Conservation (phyloP, 2,888 invertebrate genomes). For the Xanthia togata region DNA sequence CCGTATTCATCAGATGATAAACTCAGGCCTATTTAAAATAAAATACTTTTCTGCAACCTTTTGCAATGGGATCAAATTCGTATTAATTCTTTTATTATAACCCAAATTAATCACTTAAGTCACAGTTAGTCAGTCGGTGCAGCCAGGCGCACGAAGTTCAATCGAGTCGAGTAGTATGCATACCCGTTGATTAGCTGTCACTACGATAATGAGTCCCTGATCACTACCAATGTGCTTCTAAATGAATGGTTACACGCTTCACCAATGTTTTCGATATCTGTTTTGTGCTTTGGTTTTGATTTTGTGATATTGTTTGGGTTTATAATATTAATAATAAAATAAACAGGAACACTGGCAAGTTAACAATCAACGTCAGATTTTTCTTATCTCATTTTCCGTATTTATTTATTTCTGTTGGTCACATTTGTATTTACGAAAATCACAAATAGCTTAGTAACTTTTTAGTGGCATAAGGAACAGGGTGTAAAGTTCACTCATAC, state of each 20-base stretch:
- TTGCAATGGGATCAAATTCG: neutral
- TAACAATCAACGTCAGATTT: too few species aligned
- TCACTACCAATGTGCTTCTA: constrained; percentile 34
- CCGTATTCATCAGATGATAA: neutral
- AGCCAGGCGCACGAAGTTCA: constrained; percentile 27
- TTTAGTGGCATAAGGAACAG: too few species aligned
- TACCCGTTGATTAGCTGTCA: constrained; percentile 55
- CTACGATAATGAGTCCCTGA: constrained; percentile 49
- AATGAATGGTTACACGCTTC: constrained; percentile 25
- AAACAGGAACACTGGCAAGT: too few species aligned
- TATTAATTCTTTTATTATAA: neutral
- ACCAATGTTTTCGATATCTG: neutral
- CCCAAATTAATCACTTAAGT: constrained; percentile 27
- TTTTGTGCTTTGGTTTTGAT: neutral
- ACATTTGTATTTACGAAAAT: too few species aligned
- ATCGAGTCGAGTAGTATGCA: constrained; percentile 47
- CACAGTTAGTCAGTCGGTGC: constrained; percentile 29
- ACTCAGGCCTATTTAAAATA: neutral
- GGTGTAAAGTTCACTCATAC: too few species aligned
- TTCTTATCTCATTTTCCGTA: too few species aligned
- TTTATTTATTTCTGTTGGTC: too few species aligned
- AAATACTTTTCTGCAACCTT: neutral
- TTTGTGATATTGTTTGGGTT: neutral
- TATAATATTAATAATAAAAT: too few species aligned
- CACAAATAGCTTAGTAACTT: too few species aligned